These are phyloP conservation scores for Trogon surrucura DNA, from an alignment of 2,113 vertebrate genomes.

Conservation along the genomic window DNA sequence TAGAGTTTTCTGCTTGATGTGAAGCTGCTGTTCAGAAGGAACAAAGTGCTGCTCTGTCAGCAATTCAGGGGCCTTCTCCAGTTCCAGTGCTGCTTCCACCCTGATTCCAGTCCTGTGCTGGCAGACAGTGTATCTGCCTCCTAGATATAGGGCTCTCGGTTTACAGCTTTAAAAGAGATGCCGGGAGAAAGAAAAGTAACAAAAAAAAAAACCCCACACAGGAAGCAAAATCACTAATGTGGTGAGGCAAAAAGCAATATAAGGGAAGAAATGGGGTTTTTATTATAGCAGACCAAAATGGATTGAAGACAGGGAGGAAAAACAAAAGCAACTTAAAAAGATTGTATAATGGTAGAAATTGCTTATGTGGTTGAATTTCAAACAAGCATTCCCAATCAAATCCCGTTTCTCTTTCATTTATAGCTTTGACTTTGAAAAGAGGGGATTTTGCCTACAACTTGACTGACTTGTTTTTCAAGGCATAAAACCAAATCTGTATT, in stretches of 20 bases:
- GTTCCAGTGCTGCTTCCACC: background rate
- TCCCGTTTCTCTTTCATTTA: background rate
- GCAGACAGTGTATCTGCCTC: background rate
- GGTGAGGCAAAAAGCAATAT: constrained; percentile 3
- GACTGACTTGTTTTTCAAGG: constrained; percentile 27
- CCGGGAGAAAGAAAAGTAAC: background rate
- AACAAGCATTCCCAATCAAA: background rate
- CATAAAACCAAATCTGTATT: constrained; percentile 9
- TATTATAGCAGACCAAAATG: background rate
- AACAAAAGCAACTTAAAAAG: background rate
- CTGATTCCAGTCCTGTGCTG: background rate
- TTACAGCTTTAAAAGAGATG: background rate
- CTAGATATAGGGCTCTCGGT: background rate
- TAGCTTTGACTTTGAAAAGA: constrained; percentile 8
- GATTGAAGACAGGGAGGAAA: background rate
- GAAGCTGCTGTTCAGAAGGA: background rate
- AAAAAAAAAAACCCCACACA: background rate
- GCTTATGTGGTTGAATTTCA: background rate
- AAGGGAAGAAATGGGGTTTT: background rate
- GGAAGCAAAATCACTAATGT: constrained; percentile 18
- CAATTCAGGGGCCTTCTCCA: background rate
- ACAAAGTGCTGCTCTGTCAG: background rate
- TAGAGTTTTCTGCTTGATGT: background rate
- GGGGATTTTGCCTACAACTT: background rate
- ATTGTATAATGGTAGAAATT: background rate